These are phyloP conservation scores for Cephonodes hylas DNA, from an alignment of 2,888 invertebrate species.

Conservation along the genomic window DNA sequence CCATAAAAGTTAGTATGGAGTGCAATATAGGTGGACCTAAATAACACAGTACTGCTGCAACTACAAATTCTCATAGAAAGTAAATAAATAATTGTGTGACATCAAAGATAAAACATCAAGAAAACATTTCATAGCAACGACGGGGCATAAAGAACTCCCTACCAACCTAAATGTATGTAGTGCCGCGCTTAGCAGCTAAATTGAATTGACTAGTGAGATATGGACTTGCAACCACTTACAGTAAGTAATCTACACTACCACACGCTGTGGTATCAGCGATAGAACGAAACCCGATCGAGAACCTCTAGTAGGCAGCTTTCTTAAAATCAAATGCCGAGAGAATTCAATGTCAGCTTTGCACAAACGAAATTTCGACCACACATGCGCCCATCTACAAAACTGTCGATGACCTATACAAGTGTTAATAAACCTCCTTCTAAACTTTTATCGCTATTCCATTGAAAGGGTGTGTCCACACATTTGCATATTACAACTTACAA, in stretches of 20 bases:
- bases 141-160: no score
- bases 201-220: no score
- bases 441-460: not conserved
- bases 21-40: no score
- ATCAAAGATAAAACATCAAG: no score
- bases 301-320: not conserved
- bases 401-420: not conserved
- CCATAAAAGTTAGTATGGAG: no score
- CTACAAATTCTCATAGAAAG: not conserved
- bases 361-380: slow-evolving; percentile 6
- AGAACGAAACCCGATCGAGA: not conserved
- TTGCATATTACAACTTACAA: not conserved
- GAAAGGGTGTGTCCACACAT: not conserved
- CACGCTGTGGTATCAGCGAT: no score
- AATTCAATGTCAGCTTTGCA: not conserved
- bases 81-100: not conserved
- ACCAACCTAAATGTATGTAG: no score
- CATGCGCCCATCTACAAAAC: not conserved
- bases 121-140: no score
- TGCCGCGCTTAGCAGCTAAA: no score
- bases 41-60: no score
- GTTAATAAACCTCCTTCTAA: not conserved
- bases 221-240: no score
- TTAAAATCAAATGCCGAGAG: not conserved
- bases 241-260: no score